Base-by-base conservation (phyloP, 2,113 vertebrate species). In the Misgurnus anguillicaudatus region DNA sequence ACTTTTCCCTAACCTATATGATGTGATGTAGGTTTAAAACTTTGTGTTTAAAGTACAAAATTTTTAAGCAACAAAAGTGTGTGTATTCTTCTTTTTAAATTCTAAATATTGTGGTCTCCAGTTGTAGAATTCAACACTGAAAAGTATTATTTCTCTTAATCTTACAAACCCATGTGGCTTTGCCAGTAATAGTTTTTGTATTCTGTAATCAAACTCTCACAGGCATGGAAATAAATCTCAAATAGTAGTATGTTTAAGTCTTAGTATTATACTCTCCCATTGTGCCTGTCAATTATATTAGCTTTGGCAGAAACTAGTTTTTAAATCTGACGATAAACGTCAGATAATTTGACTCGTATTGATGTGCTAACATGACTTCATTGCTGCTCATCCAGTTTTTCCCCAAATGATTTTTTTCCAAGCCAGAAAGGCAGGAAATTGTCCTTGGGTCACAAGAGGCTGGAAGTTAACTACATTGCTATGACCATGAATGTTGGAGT, bases 321-420 rank as follows among this genome's bases (percentile, higher is more conserved):
- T 61, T 21, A 71, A 55, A 51, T 55, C 53, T 19, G 69, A 2
- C 6, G 5, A 71, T 57, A 71, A 71, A 39, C 36, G 5, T 55
- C 65, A n/a, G 24, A 31, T 62, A 62, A 60, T 75, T 63, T 65
- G 21, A 47, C 48, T 36, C 55, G 45, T 73, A 65, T 73, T 72
- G 36, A 57, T 72, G 36, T 72, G 58, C 77, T 57, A 58, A 74
- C 77, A 77, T 77, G 64, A 58, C 47, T 80, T 74, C 21, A 78
- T 67, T 67, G 7, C 42, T 45, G 42, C 62, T 73, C 55, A 66
- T 73, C 64, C 67, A 38, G 16, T 53, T 57, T 51, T 65, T 68
- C 11, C 72, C 62, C 14, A 79, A 79, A 61, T 63, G 58, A 19
- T 71, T 16, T 71, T 42, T 71, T 58, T 24, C n/a, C 13, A 39